These are phyloP conservation scores for Typhlichthys subterraneus DNA, from an alignment of 2,797 vertebrate genomes.

Conservation along the genomic window DNA sequence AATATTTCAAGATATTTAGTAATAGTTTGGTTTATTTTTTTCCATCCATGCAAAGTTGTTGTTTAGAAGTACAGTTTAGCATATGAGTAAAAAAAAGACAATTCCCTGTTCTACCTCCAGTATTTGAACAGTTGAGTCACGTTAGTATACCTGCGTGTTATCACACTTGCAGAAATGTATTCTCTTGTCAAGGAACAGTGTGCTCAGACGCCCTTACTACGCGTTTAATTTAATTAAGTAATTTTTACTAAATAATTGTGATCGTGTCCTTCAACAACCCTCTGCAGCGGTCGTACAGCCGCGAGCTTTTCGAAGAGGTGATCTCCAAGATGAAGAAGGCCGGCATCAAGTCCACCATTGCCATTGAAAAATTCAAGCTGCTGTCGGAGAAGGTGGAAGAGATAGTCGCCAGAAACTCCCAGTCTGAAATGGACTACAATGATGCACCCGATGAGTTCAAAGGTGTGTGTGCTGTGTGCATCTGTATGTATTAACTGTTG, in stretches of 20 bases:
- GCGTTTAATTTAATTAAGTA: no score
- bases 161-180: no score
- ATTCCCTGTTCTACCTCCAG: no score
- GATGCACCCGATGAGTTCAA: conserved; percentile 97
- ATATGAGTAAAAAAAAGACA: no score
- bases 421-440: conserved; percentile 97
- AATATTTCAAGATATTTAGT: no score
- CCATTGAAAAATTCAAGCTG: conserved; percentile 98
- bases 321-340: conserved; percentile 99
- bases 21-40: no score
- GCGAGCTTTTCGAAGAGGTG: conserved; percentile 96
- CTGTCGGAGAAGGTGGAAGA: conserved; percentile 96
- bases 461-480: conserved; percentile 69
- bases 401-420: conserved; percentile 96
- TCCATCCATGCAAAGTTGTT: no score
- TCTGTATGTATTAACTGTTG: background rate
- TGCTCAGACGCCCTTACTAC: no score
- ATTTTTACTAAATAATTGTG: background rate
- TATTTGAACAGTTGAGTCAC: no score
- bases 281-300: conserved; percentile 93
- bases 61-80: no score
- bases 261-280: background rate
- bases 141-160: no score
- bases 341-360: conserved; percentile 97
- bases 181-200: no score